Evolutionary conservation across 2,888 invertebrate species (phyloP), one percentile per base, ranked within the genome.

Genomic region (Pandemis heparana): DNA sequence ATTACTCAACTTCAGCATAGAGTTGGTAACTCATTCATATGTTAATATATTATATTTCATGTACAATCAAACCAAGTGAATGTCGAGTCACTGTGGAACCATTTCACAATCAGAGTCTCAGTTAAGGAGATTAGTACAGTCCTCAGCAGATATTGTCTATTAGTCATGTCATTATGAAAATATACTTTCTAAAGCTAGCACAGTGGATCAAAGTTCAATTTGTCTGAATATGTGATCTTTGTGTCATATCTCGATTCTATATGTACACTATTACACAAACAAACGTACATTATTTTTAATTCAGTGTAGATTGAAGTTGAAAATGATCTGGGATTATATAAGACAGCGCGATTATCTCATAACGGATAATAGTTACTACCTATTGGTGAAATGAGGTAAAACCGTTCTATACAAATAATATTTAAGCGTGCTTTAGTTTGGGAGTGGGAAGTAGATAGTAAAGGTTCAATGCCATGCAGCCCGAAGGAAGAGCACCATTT

Each of bases 311-410:
- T 68, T 64, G 59, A 18, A 67, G 16, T 48, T 68, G 56, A 46
- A 64, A 63, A 62, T 56, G 68, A 68, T 75, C 32, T 10, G 16
- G 61, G 23, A 32, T 78, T 78, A 71, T 73, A 70, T 78, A 78
- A 78, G 10, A 39, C 16, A 23, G 60, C 62, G 62, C 48, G 71
- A 61, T 78, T 76, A 77, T 78, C 73, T 78, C 77, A 78, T 72
- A 69, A 41, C 61, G n/a, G n/a, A n/a, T n/a, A 46, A 60, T 39
- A 67, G 48, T 7, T 56, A 59, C 10, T 56, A 59, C 67, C 41
- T 59, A 23, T 51, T 39, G 62, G 67, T 46, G 67, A 69, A 72
- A 61, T 76, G 77, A 75, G 71, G 75, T 75, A 77, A 71, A 75
- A 51, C 63, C 66, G 6, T 48, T 7, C 48, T n/a, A 14, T 7